These are phyloP conservation scores for Micropoecilia bifurca DNA, from an alignment of 2,797 vertebrate genomes.

Conservation along the genomic window DNA sequence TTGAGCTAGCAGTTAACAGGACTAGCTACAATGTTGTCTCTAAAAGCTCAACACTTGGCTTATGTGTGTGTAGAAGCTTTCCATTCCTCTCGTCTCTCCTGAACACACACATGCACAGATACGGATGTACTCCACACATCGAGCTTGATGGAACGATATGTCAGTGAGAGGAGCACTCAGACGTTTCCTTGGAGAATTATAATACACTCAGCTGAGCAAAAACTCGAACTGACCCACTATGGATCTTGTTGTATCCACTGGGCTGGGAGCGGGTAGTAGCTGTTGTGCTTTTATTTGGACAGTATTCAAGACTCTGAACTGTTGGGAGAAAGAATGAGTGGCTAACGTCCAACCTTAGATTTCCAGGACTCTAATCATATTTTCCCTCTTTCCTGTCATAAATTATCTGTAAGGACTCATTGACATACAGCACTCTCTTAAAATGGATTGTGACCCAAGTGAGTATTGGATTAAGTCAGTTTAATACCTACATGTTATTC, in stretches of 20 bases:
- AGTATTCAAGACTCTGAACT: constrained; percentile 19
- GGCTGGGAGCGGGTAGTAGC: constrained; percentile 40
- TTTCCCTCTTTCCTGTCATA: constrained; percentile 4
- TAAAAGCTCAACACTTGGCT: constrained; percentile 41
- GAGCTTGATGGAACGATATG: constrained; percentile 44
- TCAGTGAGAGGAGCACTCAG: constrained; percentile 54
- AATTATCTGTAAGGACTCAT: neutral
- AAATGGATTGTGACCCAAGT: constrained; percentile 34
- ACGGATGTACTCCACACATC: constrained; percentile 8
- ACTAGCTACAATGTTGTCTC: constrained; percentile 23
- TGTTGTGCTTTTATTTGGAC: constrained; percentile 45
- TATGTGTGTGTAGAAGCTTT: constrained; percentile 46
- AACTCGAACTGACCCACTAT: constrained; percentile 35
- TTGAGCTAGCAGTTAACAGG: constrained; percentile 27
- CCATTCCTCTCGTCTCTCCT: constrained; percentile 5
- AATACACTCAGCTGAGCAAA: constrained; percentile 57
- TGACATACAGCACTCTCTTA: constrained; percentile 12
- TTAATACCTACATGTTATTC: constrained; percentile 80
- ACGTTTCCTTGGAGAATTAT: constrained; percentile 49
- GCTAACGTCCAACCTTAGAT: neutral
- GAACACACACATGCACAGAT: constrained; percentile 21
- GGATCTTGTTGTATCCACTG: constrained; percentile 22
- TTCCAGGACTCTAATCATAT: neutral
- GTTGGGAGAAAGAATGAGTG: neutral
- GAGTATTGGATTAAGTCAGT: constrained; percentile 61